Evolutionary conservation across 2,888 invertebrate species (phyloP).

Genomic region (Allophyes oxyacanthae): DNA sequence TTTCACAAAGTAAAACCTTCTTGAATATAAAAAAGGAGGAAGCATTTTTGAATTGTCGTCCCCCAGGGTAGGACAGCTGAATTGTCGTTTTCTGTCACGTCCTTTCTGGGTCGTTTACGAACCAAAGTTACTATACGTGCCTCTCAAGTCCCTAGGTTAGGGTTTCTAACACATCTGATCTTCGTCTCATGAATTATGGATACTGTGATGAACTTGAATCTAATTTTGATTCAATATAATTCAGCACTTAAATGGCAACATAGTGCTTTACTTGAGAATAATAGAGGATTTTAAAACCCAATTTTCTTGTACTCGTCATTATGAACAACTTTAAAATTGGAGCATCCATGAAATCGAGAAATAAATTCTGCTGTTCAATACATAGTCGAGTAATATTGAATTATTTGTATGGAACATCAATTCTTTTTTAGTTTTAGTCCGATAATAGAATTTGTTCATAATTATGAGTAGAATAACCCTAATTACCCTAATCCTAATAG

Average conservation of each 20-base stretch:
- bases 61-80: conserved; percentile 34
- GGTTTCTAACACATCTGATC: conserved; percentile 25
- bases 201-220: conserved; percentile 12
- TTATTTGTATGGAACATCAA: too few relatives aligned
- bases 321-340: too few relatives aligned
- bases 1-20: conserved; percentile 40
- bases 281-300: neutral
- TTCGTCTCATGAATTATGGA: conserved; percentile 33
- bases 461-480: too few relatives aligned
- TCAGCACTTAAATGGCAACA: conserved; percentile 10
- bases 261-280: conserved; percentile 4
- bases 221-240: conserved; percentile 16
- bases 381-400: too few relatives aligned
- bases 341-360: too few relatives aligned
- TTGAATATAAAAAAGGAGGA: conserved; percentile 33
- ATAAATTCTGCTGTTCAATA: too few relatives aligned
- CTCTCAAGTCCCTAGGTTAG: conserved; percentile 30
- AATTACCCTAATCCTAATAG: too few relatives aligned
- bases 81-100: conserved; percentile 52
- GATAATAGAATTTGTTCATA: too few relatives aligned
- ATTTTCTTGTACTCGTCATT: too few relatives aligned
- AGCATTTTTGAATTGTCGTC: conserved; percentile 43
- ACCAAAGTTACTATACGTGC: conserved; percentile 47
- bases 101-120: conserved; percentile 36
- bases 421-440: too few relatives aligned